Percentiles rank a stretch among this genome's conserved stretches.
Evolutionary conservation across 2,888 invertebrate genomes (phyloP).

Genomic region (Heteropelma amictum): DNA sequence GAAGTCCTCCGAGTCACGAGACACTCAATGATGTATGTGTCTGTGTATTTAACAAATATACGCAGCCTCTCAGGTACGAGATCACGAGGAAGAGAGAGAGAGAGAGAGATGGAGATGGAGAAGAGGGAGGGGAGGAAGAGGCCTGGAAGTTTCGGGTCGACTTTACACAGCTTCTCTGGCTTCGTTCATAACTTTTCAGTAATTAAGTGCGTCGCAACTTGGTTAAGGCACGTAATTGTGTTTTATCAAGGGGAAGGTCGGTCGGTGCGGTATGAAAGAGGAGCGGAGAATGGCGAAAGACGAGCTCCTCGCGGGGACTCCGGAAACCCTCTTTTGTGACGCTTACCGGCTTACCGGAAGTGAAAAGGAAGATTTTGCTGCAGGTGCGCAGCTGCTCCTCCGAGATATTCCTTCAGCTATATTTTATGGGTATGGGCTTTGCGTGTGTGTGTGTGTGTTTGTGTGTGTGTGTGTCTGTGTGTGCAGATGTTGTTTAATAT

Average conservation of each 20-base stretch:
- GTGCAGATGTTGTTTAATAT: no score
- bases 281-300: background rate
- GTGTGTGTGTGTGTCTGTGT: no score
- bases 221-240: constrained; percentile 71
- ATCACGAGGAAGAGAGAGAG: background rate
- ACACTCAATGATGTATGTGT: background rate
- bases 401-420: constrained; percentile 5
- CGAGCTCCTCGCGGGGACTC: background rate
- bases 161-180: constrained; percentile 11
- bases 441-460: background rate
- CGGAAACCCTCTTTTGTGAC: constrained; percentile 43
- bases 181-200: constrained; percentile 65
- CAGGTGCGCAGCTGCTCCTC: constrained; percentile 30
- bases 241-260: constrained; percentile 66
- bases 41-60: background rate
- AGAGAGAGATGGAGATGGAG: background rate
- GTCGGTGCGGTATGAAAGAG: background rate
- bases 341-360: constrained; percentile 42
- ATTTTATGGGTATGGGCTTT: background rate
- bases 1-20: background rate
- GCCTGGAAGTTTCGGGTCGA: constrained; percentile 52
- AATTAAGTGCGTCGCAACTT: constrained; percentile 74
- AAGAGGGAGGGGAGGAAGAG: background rate
- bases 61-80: no score
- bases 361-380: constrained; percentile 34